Percentiles rank a stretch among this genome's conserved stretches.
Evolutionary conservation across 2,797 vertebrate species (phyloP).

Genomic region (Falco biarmicus): DNA sequence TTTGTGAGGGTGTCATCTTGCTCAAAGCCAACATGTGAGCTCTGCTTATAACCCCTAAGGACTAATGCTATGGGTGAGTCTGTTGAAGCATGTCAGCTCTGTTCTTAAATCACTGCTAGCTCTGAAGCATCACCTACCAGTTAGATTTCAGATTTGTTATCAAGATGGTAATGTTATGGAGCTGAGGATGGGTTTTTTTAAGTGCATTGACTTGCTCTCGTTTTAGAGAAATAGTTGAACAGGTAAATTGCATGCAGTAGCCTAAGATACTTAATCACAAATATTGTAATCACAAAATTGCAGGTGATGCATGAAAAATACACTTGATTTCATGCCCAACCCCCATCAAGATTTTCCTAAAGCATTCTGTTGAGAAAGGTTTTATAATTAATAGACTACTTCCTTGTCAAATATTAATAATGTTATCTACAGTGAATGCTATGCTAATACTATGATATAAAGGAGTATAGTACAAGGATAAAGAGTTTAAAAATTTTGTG

Average conservation of each 20-base stretch:
- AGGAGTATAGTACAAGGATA: background rate
- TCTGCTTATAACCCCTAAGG: background rate
- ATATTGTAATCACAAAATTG: background rate
- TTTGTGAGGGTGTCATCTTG: background rate
- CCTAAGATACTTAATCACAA: background rate
- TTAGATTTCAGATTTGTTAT: background rate
- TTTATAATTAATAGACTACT: background rate
- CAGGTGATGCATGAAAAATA: background rate
- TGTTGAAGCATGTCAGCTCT: background rate
- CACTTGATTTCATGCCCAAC: background rate
- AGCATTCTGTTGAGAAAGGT: background rate
- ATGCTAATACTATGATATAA: background rate
- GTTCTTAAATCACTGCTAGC: background rate
- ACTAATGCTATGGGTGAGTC: too few relatives aligned
- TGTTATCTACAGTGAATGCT: background rate
- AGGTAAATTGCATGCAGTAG: background rate
- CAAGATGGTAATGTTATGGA: background rate
- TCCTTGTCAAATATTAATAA: background rate
- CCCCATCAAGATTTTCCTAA: background rate
- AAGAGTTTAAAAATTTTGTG: background rate
- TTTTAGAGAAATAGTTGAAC: background rate
- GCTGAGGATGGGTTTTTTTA: rapidly evolving
- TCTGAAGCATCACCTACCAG: background rate
- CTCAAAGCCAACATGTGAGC: background rate
- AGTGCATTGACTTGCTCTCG: background rate